These are phyloP conservation scores for Prunella strophiata DNA, from an alignment of 2,797 vertebrate species.

Conservation along the genomic window DNA sequence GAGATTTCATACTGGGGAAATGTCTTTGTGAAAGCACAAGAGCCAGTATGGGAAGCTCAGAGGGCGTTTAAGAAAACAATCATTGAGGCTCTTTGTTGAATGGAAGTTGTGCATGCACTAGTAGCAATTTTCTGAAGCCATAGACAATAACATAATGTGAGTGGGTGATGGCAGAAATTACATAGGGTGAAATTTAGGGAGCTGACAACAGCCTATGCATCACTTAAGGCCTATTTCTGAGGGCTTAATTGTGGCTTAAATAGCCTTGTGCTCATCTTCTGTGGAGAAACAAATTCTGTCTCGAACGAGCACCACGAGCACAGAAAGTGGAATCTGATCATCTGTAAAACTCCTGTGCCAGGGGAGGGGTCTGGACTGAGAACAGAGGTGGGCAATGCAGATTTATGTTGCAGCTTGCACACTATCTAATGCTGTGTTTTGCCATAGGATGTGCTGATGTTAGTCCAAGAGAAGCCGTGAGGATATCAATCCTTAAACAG, in stretches of 20 bases:
- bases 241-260: constrained; percentile 38
- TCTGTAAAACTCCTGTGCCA: neutral
- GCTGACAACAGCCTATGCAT: constrained; percentile 56
- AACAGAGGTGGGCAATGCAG: neutral
- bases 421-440: neutral
- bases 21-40: constrained; percentile 62
- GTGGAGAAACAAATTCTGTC: neutral
- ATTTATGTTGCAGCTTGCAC: neutral
- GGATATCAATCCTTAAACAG: neutral
- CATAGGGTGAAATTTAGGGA: constrained; percentile 42
- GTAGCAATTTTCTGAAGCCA: constrained; percentile 62
- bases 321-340: neutral
- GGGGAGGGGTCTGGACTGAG: neutral
- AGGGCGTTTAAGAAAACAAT: constrained; percentile 66
- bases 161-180: constrained; percentile 58
- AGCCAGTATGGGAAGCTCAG: constrained; percentile 61
- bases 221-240: constrained; percentile 44
- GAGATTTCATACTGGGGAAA: constrained; percentile 51
- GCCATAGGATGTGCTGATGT: neutral
- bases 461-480: neutral
- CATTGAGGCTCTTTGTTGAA: constrained; percentile 62
- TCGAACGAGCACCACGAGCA: neutral
- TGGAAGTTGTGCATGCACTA: constrained; percentile 47
- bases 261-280: constrained; percentile 10
- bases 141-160: constrained; percentile 61